Percentiles rank a stretch among this genome's conserved stretches.
phyloP scores from a whole-genome alignment of 2,113 vertebrate species.

The Cynocephalus volans region DNA sequence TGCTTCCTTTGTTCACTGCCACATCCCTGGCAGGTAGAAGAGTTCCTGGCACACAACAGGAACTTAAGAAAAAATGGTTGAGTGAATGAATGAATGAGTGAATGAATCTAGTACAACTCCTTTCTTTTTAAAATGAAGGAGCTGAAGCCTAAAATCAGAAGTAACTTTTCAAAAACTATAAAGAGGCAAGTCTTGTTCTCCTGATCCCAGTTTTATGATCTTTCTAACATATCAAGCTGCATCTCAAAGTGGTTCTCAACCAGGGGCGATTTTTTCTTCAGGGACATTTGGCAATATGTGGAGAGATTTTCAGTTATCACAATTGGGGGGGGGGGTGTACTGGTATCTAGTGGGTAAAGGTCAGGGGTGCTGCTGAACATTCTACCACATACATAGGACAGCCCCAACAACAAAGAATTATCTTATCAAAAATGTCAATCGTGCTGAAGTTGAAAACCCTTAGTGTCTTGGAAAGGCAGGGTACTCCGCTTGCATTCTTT shows the following conservation, averaged over 20 bases:
- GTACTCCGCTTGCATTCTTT: background rate
- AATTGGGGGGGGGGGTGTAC: no score
- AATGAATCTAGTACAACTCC: background rate
- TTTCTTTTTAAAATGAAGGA: constrained; percentile 24
- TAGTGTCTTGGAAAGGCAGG: background rate
- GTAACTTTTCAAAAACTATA: background rate
- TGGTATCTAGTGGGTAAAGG: background rate
- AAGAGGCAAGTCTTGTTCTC: background rate
- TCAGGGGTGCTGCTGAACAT: background rate
- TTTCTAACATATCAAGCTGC: background rate
- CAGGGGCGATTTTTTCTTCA: background rate
- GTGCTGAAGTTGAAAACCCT: background rate
- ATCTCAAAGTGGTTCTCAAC: background rate
- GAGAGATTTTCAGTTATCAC: background rate
- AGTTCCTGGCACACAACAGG: background rate
- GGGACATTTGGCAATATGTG: background rate
- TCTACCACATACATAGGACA: background rate
- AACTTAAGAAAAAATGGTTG: background rate
- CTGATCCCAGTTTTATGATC: background rate
- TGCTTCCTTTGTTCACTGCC: background rate
- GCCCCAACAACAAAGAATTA: background rate
- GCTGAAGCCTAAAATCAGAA: background rate
- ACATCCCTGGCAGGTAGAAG: background rate
- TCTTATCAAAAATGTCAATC: background rate
- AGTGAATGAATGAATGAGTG: background rate